Base-by-base conservation (phyloP, 2,888 invertebrate genomes). In the Cyclophora albipunctata region DNA sequence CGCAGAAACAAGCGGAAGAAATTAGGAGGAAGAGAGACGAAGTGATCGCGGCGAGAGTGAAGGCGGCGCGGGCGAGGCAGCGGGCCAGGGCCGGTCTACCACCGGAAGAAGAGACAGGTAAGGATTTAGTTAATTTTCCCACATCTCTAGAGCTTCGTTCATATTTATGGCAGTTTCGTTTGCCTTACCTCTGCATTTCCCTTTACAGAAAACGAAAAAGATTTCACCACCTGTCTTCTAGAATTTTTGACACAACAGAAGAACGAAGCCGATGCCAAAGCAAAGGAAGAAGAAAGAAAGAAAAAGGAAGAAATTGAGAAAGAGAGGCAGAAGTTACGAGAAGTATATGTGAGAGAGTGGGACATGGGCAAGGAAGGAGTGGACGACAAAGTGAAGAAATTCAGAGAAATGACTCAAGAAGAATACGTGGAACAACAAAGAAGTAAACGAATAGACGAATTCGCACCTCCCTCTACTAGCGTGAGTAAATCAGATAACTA, bases 361-460 rank as follows among this genome's bases (percentile, higher is more conserved):
- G 94, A 94, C 72, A 75, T 92, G 34, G 94, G 93, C 1, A 94
- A 94, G 74, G 90, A 91, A 40, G 92, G 91, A 0, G 78, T 91
- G 5, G 77, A 88, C 49, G 86, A 66, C 0, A 81, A 90, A 73
- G 69, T 59, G 53, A 87, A 73, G 66, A 82, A 79, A 59, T 88
- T 87, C 58, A 73, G 66, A 64, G 91, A 92, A 70, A 91, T 94
- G 89, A 89, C 91, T 0, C 95, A 95, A 84, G 93, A 93, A 70
- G 94, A 94, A 77, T 95, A 94, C 91, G 90, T 94, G 4, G 90
- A 93, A 56, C 92, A 93, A 66, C 92, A 95, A 72, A 90, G 97
- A 58, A 83, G 84, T 48, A 93, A 94, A 69, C 90, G 97, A 58
- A 84, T 89, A 34, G 69, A 89, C 0, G 96, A 96, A 75, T 97